Evolutionary conservation across 2,797 vertebrate species (phyloP).

Genomic region (Chelonia mydas): DNA sequence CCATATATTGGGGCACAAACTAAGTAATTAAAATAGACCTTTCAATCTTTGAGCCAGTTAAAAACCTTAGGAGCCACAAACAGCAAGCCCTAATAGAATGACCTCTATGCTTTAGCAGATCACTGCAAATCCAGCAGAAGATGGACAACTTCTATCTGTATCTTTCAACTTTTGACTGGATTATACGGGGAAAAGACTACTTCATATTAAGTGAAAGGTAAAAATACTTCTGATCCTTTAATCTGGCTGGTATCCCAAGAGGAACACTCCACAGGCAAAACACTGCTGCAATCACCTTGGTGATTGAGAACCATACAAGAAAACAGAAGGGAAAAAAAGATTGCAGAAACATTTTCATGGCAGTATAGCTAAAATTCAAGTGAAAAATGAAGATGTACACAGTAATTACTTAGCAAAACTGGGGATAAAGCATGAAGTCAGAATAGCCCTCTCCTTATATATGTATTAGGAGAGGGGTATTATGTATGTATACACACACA

Average conservation of each 20-base stretch:
- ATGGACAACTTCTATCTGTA: background rate
- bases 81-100: background rate
- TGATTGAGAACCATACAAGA: rapidly evolving
- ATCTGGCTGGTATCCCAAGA: background rate
- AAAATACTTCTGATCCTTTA: background rate
- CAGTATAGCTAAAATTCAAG: background rate
- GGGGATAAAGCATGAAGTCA: background rate
- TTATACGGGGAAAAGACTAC: background rate
- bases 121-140: background rate
- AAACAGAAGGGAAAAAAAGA: background rate
- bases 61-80: background rate
- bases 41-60: rapidly evolving
- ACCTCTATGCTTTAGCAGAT: rapidly evolving
- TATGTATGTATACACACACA: too few species aligned
- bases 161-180: background rate
- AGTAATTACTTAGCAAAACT: background rate
- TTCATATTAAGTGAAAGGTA: background rate
- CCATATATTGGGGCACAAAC: background rate
- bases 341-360: rapidly evolving
- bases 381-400: background rate
- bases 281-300: background rate
- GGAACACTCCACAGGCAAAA: conserved; percentile 8
- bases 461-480: too few species aligned
- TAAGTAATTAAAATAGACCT: background rate
- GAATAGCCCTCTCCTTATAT: background rate